These are phyloP conservation scores for Catotricha subobsoleta DNA, from an alignment of 2,888 invertebrate genomes.

Conservation along the genomic window DNA sequence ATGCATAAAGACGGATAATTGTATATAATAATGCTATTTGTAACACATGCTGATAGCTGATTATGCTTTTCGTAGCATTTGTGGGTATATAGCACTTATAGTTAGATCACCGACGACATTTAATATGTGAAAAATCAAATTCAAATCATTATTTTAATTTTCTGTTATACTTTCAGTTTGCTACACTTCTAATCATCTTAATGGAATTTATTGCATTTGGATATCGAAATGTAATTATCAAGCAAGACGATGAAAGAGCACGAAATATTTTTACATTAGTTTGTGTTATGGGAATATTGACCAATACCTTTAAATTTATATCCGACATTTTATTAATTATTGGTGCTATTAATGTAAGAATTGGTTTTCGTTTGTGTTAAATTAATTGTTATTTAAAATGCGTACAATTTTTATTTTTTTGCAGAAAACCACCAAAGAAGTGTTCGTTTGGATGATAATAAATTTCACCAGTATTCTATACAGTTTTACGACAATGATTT, in stretches of 20 bases:
- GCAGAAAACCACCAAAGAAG: slow-evolving; percentile 1
- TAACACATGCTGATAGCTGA: too few species aligned
- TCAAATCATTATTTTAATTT: background rate
- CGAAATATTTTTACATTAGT: background rate
- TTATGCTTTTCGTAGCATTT: too few species aligned
- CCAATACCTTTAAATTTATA: background rate
- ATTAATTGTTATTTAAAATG: background rate
- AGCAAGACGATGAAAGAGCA: background rate
- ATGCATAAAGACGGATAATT: too few species aligned
- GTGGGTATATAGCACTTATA: too few species aligned
- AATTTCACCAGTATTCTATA: background rate
- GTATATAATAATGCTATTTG: too few species aligned
- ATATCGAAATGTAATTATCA: background rate
- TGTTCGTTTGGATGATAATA: background rate
- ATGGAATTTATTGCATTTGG: background rate
- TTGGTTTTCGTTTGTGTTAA: background rate
- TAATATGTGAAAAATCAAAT: background rate
- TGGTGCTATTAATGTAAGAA: slow-evolving; percentile 1
- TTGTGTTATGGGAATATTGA: background rate
- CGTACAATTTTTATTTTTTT: background rate
- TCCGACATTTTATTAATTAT: slow-evolving; percentile 1
- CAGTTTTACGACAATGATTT: background rate
- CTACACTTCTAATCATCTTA: background rate
- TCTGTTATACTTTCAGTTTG: background rate
- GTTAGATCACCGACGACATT: background rate